A percentile compares a stretch with the other conserved stretches of the same genome.
phyloP scores from a whole-genome alignment of 2,113 vertebrate species.

The Chionomys nivalis region DNA sequence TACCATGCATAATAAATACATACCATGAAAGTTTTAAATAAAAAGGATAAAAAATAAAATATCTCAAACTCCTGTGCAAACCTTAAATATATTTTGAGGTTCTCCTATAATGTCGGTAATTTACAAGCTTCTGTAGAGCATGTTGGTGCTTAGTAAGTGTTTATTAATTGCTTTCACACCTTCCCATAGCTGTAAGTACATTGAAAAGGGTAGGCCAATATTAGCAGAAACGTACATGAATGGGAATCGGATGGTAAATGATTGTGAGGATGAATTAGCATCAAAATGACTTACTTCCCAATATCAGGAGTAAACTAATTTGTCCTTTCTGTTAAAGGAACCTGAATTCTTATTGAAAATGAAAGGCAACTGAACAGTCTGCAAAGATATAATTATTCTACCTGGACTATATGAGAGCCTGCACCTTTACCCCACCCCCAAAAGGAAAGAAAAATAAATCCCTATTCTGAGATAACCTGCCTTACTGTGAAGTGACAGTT shows the following conservation, averaged over 20 bases:
- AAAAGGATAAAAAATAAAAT: neutral
- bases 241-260: conserved; percentile 39
- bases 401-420: neutral
- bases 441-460: conserved; percentile 19
- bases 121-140: conserved; percentile 22
- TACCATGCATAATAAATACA: neutral
- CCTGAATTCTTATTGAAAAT: conserved; percentile 57
- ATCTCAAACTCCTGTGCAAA: neutral
- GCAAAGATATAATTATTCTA: conserved; percentile 6
- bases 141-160: conserved; percentile 2
- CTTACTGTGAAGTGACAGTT: conserved; percentile 60
- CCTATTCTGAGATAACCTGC: conserved; percentile 56
- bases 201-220: neutral
- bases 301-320: conserved; percentile 15
- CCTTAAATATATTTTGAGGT: conserved; percentile 35
- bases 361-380: conserved; percentile 58
- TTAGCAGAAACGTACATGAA: conserved; percentile 39
- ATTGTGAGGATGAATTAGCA: conserved; percentile 32
- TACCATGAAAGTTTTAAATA: neutral
- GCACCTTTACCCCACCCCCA: neutral
- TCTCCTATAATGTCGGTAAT: conserved; percentile 29
- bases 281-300: conserved; percentile 45
- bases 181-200: neutral
- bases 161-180: conserved; percentile 34
- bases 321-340: conserved; percentile 57